These are phyloP conservation scores for Danio kyathit DNA, from an alignment of 2,797 vertebrate species.

Conservation along the genomic window DNA sequence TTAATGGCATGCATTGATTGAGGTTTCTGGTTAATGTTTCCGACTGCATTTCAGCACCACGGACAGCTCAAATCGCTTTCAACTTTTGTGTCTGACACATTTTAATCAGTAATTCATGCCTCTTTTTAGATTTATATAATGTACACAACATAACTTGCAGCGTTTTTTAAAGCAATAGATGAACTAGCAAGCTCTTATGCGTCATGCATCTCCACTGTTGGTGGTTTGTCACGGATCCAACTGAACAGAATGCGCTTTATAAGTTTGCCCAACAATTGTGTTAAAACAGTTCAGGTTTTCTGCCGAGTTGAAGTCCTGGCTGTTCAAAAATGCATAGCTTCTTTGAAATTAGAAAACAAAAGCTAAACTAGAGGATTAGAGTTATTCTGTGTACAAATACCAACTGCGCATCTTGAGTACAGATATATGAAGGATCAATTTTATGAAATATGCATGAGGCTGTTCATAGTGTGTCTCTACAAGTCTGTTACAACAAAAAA, in stretches of 20 bases:
- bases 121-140: background rate
- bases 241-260: slow-evolving; percentile 12
- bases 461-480: background rate
- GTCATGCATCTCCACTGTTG: background rate
- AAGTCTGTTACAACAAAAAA: background rate
- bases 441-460: slow-evolving; percentile 1
- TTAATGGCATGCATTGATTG: background rate
- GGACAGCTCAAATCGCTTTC: slow-evolving; percentile 74
- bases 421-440: background rate
- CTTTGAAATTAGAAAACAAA: background rate
- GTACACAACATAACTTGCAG: background rate
- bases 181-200: background rate
- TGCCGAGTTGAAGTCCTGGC: background rate
- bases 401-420: background rate
- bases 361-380: background rate
- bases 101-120: background rate
- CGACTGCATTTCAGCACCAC: slow-evolving; percentile 75
- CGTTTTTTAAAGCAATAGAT: background rate
- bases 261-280: background rate
- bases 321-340: background rate
- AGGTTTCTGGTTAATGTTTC: background rate
- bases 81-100: slow-evolving; percentile 16
- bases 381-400: background rate
- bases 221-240: slow-evolving; percentile 2
- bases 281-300: background rate